phyloP scores from a whole-genome alignment of 2,888 invertebrate species.

The Idaea straminata region DNA sequence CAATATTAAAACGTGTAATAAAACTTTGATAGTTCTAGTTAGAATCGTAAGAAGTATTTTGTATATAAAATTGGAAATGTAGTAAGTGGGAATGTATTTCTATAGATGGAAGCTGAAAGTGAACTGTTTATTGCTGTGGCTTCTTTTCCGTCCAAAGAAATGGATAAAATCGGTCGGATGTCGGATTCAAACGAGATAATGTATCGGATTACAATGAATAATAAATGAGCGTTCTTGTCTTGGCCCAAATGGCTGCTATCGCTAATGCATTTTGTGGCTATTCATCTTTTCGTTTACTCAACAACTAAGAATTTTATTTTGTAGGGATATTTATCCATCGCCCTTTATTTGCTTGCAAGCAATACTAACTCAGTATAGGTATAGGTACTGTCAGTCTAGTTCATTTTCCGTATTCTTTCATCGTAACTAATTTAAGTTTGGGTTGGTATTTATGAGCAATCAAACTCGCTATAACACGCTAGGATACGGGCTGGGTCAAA shows the following conservation, averaged over 20 bases:
- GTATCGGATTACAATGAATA: slow-evolving; percentile 70
- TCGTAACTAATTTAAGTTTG: not conserved
- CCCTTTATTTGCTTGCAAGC: not conserved
- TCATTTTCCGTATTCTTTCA: not conserved
- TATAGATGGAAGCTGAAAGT: not conserved
- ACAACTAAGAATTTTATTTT: slow-evolving; percentile 35
- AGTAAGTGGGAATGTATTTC: not conserved
- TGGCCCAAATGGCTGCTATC: slow-evolving; percentile 38
- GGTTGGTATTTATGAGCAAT: not conserved
- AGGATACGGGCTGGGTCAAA: not conserved
- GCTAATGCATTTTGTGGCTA: slow-evolving; percentile 46
- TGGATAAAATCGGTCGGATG: slow-evolving; percentile 43
- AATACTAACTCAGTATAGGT: not conserved
- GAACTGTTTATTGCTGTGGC: slow-evolving; percentile 31
- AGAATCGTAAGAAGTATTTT: not conserved
- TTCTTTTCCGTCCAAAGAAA: slow-evolving; percentile 38
- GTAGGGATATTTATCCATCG: slow-evolving; percentile 24
- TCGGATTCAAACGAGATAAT: slow-evolving; percentile 45
- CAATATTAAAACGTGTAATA: slow-evolving; percentile 1
- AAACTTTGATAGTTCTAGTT: not conserved
- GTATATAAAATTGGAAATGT: not conserved
- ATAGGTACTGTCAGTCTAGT: not conserved
- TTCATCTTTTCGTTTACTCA: slow-evolving; percentile 44
- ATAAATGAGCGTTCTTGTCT: slow-evolving; percentile 53
- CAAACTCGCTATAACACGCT: not conserved